Percentiles rank a stretch among this genome's conserved stretches.
Evolutionary conservation across 2,888 invertebrate species (phyloP).

Genomic region (Isotomurus palustris): DNA sequence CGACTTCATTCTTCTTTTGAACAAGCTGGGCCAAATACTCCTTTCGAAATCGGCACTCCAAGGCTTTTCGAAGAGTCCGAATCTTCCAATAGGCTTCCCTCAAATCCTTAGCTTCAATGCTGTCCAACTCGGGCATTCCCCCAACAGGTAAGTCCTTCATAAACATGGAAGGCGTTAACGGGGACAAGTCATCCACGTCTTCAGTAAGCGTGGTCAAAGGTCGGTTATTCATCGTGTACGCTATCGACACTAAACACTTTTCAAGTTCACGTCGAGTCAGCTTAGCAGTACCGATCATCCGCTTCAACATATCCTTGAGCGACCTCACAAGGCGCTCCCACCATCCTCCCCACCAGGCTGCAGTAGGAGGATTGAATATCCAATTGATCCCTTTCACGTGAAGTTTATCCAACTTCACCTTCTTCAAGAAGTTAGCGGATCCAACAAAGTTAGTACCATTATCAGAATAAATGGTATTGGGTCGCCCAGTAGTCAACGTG

Average conservation of each 20-base stretch:
- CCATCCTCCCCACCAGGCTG: slow-evolving; percentile 1
- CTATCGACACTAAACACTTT: not conserved
- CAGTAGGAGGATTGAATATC: not conserved
- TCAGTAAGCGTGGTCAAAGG: slow-evolving; percentile 1
- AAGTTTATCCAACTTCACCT: no score
- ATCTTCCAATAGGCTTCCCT: not conserved
- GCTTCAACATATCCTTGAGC: not conserved
- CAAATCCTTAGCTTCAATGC: not conserved
- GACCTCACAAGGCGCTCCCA: not conserved
- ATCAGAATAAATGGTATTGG: no score
- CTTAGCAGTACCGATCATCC: not conserved
- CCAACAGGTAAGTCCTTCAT: not conserved
- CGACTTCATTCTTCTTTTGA: not conserved
- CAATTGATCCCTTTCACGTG: not conserved
- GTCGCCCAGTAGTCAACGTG: no score
- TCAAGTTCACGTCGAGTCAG: not conserved
- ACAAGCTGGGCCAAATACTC: slow-evolving; percentile 1
- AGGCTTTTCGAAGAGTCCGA: not conserved
- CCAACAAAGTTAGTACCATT: no score
- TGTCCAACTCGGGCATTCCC: not conserved
- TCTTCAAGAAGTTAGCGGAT: no score
- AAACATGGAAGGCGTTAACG: not conserved
- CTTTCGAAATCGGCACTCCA: not conserved
- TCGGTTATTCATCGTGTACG: not conserved
- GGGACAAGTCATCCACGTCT: not conserved